Evolutionary conservation across 2,888 invertebrate genomes (phyloP), one percentile per base, ranked within the genome.

Genomic region (Bhutanitis thaidina): DNA sequence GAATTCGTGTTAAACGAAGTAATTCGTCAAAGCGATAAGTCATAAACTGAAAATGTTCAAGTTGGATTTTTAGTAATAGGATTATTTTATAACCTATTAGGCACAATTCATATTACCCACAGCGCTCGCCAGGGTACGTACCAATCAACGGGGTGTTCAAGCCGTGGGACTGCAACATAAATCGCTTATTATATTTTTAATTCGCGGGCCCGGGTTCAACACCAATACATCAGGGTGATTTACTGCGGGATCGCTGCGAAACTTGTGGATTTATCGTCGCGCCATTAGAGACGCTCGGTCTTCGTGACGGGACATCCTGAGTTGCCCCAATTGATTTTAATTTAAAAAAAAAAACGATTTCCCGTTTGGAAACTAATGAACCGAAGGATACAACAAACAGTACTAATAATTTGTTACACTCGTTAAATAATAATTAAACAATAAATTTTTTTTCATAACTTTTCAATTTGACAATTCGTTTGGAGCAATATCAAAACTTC

Each of bases 121-220:
- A 34, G 7, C n/a, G n/a, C 32, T 34, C 34, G 13, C n/a, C 12
- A 7, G 12, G 47, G 43, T 20, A 39, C 13, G 43, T 20, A 39
- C 13, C 36, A 15, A 41, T 15, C 37, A 32, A 12, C 43, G 38
- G 29, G 25, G 49, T 43, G 43, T 38, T 32, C 32, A 13, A 9
- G 7, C 10, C 1, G 16, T 7, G 30, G 9, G 29, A 15, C 12
- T 8, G 12, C 43, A 35, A 37, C 53, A 52, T 59, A 57, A 59
- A 57, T 59, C 39, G 53, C 56, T 60, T 52, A 58, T 58, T 61
- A 59, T 60, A 56, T 62, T 62, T 62, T 62, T 60, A 58, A 62
- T 59, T 58, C 54, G 46, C 49, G 3, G 37, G 10, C 41, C 45
- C 39, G 29, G 37, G 44, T 45, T 53, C 54, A 25, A 53, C 52